Evolutionary conservation across 2,113 vertebrate species (phyloP).

Genomic region (Leucoraja erinaceus): DNA sequence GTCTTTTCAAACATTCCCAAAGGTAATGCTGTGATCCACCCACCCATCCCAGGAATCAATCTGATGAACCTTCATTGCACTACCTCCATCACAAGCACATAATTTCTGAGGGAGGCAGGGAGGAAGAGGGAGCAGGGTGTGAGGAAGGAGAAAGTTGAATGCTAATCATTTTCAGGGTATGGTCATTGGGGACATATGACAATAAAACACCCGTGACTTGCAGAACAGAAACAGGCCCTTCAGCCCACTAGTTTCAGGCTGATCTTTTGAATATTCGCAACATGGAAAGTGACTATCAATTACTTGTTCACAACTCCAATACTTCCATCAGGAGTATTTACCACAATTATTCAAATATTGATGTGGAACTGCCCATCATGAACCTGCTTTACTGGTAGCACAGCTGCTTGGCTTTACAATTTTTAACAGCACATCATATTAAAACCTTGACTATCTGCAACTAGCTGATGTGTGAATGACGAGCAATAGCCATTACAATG

Average conservation of each 20-base stretch:
- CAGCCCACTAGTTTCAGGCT: too few relatives aligned
- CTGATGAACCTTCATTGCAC: too few relatives aligned
- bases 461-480: neutral
- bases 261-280: neutral
- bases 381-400: neutral
- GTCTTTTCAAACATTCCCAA: too few relatives aligned
- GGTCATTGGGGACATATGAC: neutral
- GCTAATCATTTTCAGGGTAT: neutral
- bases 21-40: too few relatives aligned
- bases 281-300: neutral
- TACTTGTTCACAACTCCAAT: neutral
- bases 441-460: neutral
- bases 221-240: too few relatives aligned
- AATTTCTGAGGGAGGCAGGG: too few relatives aligned
- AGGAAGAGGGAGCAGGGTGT: too few relatives aligned
- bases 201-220: too few relatives aligned
- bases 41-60: too few relatives aligned
- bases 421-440: neutral
- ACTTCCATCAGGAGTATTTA: neutral
- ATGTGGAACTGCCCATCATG: neutral
- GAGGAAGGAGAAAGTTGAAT: neutral
- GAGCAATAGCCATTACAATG: neutral
- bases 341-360: neutral
- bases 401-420: neutral
- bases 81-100: too few relatives aligned